A percentile compares a stretch with the other conserved stretches of the same genome.
phyloP scores from a whole-genome alignment of 2,113 vertebrate genomes.

The Misgurnus anguillicaudatus region DNA sequence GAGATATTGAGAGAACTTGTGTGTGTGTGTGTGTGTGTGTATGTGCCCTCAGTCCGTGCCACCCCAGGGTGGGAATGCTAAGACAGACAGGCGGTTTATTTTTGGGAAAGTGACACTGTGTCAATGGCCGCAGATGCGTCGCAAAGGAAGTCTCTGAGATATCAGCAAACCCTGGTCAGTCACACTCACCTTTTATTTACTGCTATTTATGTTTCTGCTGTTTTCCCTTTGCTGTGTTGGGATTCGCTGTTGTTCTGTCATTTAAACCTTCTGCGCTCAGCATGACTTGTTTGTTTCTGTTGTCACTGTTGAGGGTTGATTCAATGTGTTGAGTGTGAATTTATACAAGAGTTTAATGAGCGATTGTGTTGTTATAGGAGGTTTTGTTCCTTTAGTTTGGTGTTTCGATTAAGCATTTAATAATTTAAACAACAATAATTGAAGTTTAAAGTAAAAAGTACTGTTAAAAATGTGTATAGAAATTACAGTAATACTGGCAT shows the following conservation, averaged over 20 bases:
- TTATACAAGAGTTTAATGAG: background rate
- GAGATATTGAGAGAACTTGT: constrained; percentile 34
- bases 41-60: constrained; percentile 26
- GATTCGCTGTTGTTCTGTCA: constrained; percentile 2
- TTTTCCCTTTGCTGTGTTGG: background rate
- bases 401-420: too few species aligned
- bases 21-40: constrained; percentile 42
- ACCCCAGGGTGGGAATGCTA: constrained; percentile 67
- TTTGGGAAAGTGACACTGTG: constrained; percentile 80
- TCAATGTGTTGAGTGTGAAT: background rate
- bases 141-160: constrained; percentile 81
- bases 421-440: too few species aligned
- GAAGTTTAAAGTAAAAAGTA: too few species aligned
- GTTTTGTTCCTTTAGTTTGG: too few species aligned
- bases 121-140: constrained; percentile 85
- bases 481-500: too few species aligned
- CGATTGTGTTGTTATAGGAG: background rate
- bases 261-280: background rate
- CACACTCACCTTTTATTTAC: constrained; percentile 35
- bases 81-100: constrained; percentile 74
- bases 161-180: constrained; percentile 86
- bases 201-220: constrained; percentile 2
- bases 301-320: background rate
- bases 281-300: constrained; percentile 19
- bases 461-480: too few species aligned